Evolutionary conservation across 2,797 vertebrate species (phyloP), one percentile per base, ranked within the genome.

Genomic region (Coranthus polyacanthus): DNA sequence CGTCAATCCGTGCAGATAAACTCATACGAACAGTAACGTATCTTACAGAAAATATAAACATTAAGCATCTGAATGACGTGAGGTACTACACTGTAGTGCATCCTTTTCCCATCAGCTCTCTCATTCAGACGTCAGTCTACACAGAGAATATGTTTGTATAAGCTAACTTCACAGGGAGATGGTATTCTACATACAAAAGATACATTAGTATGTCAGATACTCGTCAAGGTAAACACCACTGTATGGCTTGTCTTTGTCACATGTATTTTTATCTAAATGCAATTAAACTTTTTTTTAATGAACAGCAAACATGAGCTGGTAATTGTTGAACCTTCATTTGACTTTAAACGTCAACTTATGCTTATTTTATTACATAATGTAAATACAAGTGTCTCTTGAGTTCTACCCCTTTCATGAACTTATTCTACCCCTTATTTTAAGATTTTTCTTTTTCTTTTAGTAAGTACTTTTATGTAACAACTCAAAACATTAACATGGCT

Each of bases 161-260:
- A 81, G 59, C 59, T 84, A 50, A 57, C 56, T 18, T 15, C 36
- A 51, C n/a, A 12, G 39, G 7, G 34, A 50, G 39, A 20, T 54
- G 2, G 43, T 26, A 8, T 39, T 34, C 51, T 34, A 46, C 21
- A 65, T 46, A 12, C 20, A 53, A 18, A 12, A 36, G 42, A 51
- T 22, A 34, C 1, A 47, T 44, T 15, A 53, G 15, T 26, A 18
- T 24, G 34, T 42, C 20, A 59, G 17, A 42, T 59, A 50, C 37
- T 41, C 6, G 53, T 59, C 1, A 18, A 29, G 59, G 65, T 81
- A 68, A 84, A 60, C 56, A 61, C n/a, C 57, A 78, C 78, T 78
- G 76, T 61, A 79, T 7, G 50, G 47, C 2, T 62, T 65, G 13
- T 47, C 17, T 72, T 65, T 52, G 20, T 45, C 45, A 10, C 37